Percentiles rank a stretch among this genome's conserved stretches.
phyloP scores from a whole-genome alignment of 2,113 vertebrate genomes.

The Podiceps cristatus region DNA sequence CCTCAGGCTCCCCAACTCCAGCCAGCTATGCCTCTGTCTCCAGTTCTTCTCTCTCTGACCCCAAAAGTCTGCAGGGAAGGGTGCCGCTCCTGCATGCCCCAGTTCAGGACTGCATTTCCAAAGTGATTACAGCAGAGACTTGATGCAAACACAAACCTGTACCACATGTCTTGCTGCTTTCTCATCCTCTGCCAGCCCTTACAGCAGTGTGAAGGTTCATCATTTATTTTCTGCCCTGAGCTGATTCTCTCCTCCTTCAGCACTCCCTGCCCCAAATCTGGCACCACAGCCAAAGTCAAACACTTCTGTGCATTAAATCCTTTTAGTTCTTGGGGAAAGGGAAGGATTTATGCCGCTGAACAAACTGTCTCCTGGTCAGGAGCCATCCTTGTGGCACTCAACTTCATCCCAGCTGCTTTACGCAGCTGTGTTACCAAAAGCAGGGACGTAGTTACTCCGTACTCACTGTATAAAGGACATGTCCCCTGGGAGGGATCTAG shows the following conservation, averaged over 20 bases:
- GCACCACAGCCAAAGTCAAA: neutral
- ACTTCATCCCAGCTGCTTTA: neutral
- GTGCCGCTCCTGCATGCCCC: neutral
- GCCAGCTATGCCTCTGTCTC: neutral
- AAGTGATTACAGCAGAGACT: neutral
- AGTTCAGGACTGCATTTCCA: neutral
- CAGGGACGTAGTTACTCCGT: neutral
- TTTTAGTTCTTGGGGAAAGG: neutral
- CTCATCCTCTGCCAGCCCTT: neutral
- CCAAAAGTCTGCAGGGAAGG: neutral
- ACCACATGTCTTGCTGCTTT: neutral
- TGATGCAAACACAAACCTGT: neutral
- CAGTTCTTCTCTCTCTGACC: neutral
- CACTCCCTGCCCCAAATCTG: neutral
- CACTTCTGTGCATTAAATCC: neutral
- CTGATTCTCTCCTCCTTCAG: neutral
- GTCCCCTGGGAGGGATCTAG: neutral
- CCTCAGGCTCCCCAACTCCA: neutral
- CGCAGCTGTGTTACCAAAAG: neutral
- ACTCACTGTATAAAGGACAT: neutral
- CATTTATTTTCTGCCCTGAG: neutral
- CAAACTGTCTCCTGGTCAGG: neutral
- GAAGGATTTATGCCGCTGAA: neutral
- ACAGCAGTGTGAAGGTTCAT: neutral
- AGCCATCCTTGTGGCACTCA: neutral